Evolutionary conservation across 2,113 vertebrate species (phyloP), one percentile per base, ranked within the genome.

Genomic region (Tricholaema leucomelas): DNA sequence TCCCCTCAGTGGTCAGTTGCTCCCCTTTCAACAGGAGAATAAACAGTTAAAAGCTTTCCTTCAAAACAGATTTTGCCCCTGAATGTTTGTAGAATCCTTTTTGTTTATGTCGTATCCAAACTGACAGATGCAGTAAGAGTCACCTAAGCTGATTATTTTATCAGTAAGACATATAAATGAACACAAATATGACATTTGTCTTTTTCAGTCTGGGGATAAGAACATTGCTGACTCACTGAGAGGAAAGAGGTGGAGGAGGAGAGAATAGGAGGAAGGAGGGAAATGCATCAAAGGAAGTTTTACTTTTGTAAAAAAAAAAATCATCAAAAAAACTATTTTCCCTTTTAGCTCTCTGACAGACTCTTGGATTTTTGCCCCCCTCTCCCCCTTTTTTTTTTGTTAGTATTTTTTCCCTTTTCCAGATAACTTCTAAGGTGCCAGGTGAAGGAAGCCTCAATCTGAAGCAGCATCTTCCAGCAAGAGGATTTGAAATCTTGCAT

Each of bases 181-280:
- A 80, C 15, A 87, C 23, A 71, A 78, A 85, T 54, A 83, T 7
- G 31, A 44, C 46, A 82, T 54, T 73, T 55, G 11, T 28, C 24
- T 78, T 15, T 71, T 89, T 82, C 21, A 56, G 33, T 35, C 21
- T 50, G 24, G 13, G 31, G n/a, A 75, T 28, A 77, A 85, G 72
- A 88, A 93, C 54, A 72, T 11, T 67, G 69, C 75, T 88, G 64
- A 94, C 54, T 92, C 60, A 93, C 30, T 1, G 2, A 77, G 42
- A 94, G 69, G 54, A 75, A 93, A 80, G 78, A 54, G 77, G 10
- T 66, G 40, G 42, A 84, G 33, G 23, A 80, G 71, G 60, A 82
- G 48, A 91, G 64, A 91, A 85, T 54, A 71, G 72, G 48, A 94
- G 58, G 72, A 94, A 91, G 70, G n/a, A 85, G 40, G 55, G 63